Conservation (phyloP, 2,797 vertebrate species). For the Anguilla pacifica region DNA sequence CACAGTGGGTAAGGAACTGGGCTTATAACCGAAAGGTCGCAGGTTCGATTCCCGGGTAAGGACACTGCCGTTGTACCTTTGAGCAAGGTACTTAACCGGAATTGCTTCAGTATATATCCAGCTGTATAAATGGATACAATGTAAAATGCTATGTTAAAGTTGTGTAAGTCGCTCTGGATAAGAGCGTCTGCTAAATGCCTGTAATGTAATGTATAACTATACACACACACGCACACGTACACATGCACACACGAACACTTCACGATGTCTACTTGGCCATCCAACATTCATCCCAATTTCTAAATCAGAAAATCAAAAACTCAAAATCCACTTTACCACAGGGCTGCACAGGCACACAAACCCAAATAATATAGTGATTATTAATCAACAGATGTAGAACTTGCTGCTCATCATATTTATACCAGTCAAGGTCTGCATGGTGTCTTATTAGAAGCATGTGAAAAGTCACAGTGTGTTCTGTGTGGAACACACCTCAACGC, state of each 20-base stretch:
- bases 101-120: no score
- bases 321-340: no score
- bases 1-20: no score
- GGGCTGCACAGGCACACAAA: background rate
- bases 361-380: background rate
- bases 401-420: background rate
- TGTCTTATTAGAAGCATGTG: background rate
- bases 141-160: no score
- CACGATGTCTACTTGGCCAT: background rate
- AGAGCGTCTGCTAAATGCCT: no score
- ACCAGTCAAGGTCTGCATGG: background rate
- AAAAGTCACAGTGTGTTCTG: constrained; percentile 26
- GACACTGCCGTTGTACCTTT: no score
- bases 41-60: no score
- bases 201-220: background rate
- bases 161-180: no score
- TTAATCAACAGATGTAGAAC: background rate
- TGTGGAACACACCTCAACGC: constrained; percentile 35
- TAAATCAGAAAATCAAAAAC: no score
- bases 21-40: no score
- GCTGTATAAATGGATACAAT: no score
- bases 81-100: no score
- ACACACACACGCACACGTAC: background rate
- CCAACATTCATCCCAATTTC: background rate
- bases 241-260: background rate